Conservation (phyloP, 2,888 invertebrate species). For the Cristatella mucedo region DNA sequence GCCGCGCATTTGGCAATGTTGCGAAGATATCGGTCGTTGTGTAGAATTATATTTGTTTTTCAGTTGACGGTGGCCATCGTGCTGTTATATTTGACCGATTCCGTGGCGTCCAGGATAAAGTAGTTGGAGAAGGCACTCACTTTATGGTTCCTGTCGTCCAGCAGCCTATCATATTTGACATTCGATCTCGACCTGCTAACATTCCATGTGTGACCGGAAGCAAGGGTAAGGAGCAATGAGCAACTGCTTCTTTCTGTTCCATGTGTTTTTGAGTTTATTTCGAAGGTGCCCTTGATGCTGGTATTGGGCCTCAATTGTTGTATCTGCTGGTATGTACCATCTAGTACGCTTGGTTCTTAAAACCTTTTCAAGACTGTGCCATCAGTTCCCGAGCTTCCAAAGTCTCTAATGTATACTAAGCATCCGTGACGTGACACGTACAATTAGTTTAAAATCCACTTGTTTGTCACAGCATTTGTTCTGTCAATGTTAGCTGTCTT, state of each 20-base stretch:
- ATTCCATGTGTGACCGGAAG: slow-evolving; percentile 92
- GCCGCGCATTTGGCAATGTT: background rate
- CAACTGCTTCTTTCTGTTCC: background rate
- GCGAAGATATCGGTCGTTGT: background rate
- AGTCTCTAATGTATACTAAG: too few relatives aligned
- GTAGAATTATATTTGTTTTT: slow-evolving; percentile 11
- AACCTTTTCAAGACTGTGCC: too few relatives aligned
- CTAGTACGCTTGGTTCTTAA: too few relatives aligned
- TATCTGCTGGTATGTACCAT: too few relatives aligned
- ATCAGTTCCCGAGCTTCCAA: too few relatives aligned
- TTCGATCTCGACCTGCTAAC: slow-evolving; percentile 84
- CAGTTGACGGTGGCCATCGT: slow-evolving; percentile 89
- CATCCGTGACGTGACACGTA: too few relatives aligned
- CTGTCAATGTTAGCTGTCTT: too few relatives aligned
- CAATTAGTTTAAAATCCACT: too few relatives aligned
- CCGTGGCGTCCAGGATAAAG: slow-evolving; percentile 72
- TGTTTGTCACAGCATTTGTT: too few relatives aligned
- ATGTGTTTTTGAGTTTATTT: background rate
- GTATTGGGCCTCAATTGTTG: too few relatives aligned
- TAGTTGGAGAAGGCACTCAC: slow-evolving; percentile 95
- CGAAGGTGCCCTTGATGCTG: background rate
- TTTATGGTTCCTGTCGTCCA: slow-evolving; percentile 98
- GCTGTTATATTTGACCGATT: slow-evolving; percentile 99
- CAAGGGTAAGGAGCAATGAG: slow-evolving; percentile 76
- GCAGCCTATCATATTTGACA: slow-evolving; percentile 91